Conservation (phyloP, 2,888 invertebrate genomes). For the Gymnoscelis rufifasciata region DNA sequence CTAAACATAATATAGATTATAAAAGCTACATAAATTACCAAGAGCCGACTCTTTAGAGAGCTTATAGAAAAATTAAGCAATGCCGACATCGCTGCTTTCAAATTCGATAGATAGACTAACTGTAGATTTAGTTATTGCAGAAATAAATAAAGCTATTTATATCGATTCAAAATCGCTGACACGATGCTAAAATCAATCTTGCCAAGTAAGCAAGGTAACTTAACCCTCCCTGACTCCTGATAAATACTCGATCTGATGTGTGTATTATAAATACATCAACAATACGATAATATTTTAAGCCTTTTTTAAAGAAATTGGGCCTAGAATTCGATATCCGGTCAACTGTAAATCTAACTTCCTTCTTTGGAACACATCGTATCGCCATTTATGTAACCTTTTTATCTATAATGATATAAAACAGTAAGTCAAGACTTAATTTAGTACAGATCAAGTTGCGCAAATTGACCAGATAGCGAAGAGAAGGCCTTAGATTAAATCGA, state of each 20-base stretch:
- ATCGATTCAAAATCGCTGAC: too few species aligned
- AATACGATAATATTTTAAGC: too few species aligned
- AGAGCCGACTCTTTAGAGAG: slow-evolving; percentile 40
- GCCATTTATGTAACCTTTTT: too few species aligned
- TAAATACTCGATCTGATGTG: too few species aligned
- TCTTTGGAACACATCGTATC: too few species aligned
- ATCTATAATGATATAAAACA: too few species aligned
- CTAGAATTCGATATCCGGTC: too few species aligned
- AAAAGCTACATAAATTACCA: slow-evolving; percentile 25
- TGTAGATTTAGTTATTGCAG: neutral
- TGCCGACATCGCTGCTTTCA: neutral
- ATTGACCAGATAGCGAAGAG: neutral
- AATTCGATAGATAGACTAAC: slow-evolving; percentile 14
- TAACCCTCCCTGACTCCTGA: slow-evolving; percentile 39
- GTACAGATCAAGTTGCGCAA: neutral
- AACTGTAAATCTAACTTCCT: too few species aligned
- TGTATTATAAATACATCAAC: too few species aligned
- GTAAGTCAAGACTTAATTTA: too few species aligned
- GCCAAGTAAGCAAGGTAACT: slow-evolving; percentile 65
- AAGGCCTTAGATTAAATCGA: neutral
- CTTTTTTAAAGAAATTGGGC: too few species aligned
- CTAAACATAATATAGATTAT: slow-evolving; percentile 27
- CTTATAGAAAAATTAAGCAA: slow-evolving; percentile 17
- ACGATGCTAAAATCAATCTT: slow-evolving; percentile 60
- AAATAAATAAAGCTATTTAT: slow-evolving; percentile 8